A percentile compares a stretch with the other conserved stretches of the same genome.
These are phyloP conservation scores for Thamnophis elegans DNA, from an alignment of 2,797 vertebrate species.

Conservation along the genomic window DNA sequence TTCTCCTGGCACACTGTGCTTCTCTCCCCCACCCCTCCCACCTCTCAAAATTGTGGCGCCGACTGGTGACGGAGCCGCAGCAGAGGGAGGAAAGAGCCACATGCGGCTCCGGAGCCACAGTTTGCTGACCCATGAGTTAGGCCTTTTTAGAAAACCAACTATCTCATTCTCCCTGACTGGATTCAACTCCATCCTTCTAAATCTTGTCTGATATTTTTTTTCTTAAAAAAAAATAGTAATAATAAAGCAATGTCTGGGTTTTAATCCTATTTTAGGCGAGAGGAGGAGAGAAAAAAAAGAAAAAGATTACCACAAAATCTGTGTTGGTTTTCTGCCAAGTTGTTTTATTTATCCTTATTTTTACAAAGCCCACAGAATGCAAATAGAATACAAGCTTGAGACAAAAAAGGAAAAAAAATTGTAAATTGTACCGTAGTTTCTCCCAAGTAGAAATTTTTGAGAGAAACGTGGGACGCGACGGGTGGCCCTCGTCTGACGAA, in stretches of 20 bases:
- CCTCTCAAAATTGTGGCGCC: too few relatives aligned
- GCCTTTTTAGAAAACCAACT: background rate
- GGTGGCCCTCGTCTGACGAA: background rate
- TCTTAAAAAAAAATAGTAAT: background rate
- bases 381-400: background rate
- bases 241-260: background rate
- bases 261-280: background rate
- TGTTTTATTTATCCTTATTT: background rate
- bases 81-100: too few relatives aligned
- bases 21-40: too few relatives aligned
- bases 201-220: background rate
- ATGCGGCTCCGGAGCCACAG: too few relatives aligned
- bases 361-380: background rate
- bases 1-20: too few relatives aligned
- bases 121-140: background rate
- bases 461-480: background rate
- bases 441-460: background rate
- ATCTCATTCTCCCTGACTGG: background rate
- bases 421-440: background rate
- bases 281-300: rapidly evolving
- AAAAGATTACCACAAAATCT: background rate
- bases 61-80: too few relatives aligned
- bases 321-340: background rate
- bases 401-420: background rate
- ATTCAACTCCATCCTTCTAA: background rate